A percentile compares a stretch with the other conserved stretches of the same genome.
Evolutionary conservation across 2,888 invertebrate species (phyloP).

Genomic region (Nezara viridula): DNA sequence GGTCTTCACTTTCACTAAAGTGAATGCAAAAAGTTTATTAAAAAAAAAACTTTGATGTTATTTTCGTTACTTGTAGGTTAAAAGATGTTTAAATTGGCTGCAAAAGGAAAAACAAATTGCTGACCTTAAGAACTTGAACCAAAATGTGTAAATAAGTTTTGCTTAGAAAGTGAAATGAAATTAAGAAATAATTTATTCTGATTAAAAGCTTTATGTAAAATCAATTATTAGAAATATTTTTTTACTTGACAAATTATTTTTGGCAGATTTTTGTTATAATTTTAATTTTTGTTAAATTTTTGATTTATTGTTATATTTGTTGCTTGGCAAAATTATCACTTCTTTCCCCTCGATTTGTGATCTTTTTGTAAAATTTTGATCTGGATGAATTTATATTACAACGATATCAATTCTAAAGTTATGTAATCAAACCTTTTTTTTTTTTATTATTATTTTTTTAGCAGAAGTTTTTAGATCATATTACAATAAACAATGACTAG

Average conservation of each 20-base stretch:
- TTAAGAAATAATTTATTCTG: constrained; percentile 1
- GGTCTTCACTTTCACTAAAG: constrained; percentile 39
- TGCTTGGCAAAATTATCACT: constrained; percentile 26
- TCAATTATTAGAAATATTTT: constrained; percentile 41
- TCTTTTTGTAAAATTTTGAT: constrained; percentile 2
- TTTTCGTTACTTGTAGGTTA: constrained; percentile 57
- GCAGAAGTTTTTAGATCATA: not conserved
- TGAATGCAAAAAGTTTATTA: constrained; percentile 49
- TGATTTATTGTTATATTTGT: constrained; percentile 36
- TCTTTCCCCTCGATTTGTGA: not conserved
- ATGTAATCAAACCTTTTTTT: not conserved
- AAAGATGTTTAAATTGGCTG: constrained; percentile 48
- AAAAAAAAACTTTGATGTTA: constrained; percentile 48
- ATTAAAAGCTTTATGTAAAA: not conserved
- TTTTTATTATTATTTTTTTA: too few species aligned
- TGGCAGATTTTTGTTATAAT: constrained; percentile 37
- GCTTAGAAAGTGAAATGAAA: constrained; percentile 19
- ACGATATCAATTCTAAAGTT: constrained; percentile 28
- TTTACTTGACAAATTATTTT: constrained; percentile 50
- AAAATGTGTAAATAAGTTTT: constrained; percentile 33
- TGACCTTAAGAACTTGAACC: constrained; percentile 19
- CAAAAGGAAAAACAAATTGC: constrained; percentile 31
- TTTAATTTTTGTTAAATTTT: constrained; percentile 39
- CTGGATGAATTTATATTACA: not conserved
- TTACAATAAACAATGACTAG: too few species aligned